Conservation (phyloP, 2,888 invertebrate species). For the Conops quadrifasciatus region DNA sequence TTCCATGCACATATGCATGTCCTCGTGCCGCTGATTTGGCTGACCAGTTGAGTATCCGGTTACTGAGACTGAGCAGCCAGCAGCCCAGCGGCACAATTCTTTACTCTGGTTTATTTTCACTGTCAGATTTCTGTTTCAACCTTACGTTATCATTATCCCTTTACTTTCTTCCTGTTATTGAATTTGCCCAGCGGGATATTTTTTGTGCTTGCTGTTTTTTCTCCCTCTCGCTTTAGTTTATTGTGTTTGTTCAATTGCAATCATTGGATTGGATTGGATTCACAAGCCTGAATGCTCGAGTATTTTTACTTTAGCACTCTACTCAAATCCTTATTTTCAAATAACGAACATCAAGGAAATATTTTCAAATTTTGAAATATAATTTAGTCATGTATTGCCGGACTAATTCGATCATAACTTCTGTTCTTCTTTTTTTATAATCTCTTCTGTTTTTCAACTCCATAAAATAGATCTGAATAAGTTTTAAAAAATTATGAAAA, state of each 20-base stretch:
- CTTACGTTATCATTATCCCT: not conserved
- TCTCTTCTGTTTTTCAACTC: too few species aligned
- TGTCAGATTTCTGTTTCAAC: not conserved
- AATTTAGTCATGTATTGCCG: too few species aligned
- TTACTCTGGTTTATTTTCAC: not conserved
- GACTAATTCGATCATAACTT: too few species aligned
- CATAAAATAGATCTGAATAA: too few species aligned
- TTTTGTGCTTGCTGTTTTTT: not conserved
- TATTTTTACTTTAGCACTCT: too few species aligned
- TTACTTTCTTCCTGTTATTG: not conserved
- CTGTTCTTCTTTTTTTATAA: too few species aligned
- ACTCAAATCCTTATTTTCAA: too few species aligned
- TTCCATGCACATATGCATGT: not conserved
- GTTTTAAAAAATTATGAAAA: too few species aligned
- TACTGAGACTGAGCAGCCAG: not conserved
- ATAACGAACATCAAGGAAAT: too few species aligned
- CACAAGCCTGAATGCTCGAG: too few species aligned
- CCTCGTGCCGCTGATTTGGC: not conserved
- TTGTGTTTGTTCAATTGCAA: not conserved
- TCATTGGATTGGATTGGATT: too few species aligned
- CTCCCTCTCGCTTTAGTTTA: not conserved
- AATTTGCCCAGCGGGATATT: constrained; percentile 11
- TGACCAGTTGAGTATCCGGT: constrained; percentile 10
- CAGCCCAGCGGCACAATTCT: not conserved
- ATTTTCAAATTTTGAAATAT: too few species aligned